A percentile compares a stretch with the other conserved stretches of the same genome.
These are phyloP conservation scores for Halocynthia aurantium DNA, from an alignment of 23 tunicate species.

Conservation along the genomic window DNA sequence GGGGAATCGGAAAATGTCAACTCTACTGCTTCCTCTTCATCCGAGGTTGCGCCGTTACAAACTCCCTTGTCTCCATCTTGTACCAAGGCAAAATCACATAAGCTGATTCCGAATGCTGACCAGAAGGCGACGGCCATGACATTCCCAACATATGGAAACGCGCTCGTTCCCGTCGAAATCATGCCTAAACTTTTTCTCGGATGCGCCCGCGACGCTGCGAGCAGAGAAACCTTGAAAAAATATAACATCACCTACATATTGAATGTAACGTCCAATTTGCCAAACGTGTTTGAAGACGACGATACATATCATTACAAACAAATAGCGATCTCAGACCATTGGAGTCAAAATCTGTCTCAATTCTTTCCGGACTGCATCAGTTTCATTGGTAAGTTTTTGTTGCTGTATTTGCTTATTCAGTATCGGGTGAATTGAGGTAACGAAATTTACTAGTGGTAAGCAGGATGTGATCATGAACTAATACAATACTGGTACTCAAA, in stretches of 20 bases:
- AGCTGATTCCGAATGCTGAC: conserved; percentile 23
- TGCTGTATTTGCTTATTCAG: background rate
- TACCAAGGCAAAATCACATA: conserved; percentile 15
- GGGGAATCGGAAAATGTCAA: conserved; percentile 80
- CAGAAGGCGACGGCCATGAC: background rate
- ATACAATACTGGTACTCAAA: too few species aligned
- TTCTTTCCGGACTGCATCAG: conserved; percentile 88
- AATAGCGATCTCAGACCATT: conserved; percentile 92
- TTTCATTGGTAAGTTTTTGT: conserved; percentile 78
- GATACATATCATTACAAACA: conserved; percentile 77
- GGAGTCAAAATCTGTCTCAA: conserved; percentile 96
- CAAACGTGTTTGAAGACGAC: conserved; percentile 83
- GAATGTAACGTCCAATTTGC: conserved; percentile 92
- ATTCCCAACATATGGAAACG: conserved; percentile 32
- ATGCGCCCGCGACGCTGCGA: conserved; percentile 88
- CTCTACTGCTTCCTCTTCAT: conserved; percentile 44
- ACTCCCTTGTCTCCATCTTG: conserved; percentile 25
- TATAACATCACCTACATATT: conserved; percentile 81
- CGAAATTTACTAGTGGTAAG: too few species aligned
- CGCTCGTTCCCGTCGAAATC: conserved; percentile 76
- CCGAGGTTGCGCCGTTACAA: conserved; percentile 21
- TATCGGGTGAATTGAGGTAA: background rate
- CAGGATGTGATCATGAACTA: too few species aligned
- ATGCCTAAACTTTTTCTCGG: conserved; percentile 77
- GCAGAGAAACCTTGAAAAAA: conserved; percentile 44